These are phyloP conservation scores for Stegostoma tigrinum DNA, from an alignment of 2,113 vertebrate species.

Conservation along the genomic window DNA sequence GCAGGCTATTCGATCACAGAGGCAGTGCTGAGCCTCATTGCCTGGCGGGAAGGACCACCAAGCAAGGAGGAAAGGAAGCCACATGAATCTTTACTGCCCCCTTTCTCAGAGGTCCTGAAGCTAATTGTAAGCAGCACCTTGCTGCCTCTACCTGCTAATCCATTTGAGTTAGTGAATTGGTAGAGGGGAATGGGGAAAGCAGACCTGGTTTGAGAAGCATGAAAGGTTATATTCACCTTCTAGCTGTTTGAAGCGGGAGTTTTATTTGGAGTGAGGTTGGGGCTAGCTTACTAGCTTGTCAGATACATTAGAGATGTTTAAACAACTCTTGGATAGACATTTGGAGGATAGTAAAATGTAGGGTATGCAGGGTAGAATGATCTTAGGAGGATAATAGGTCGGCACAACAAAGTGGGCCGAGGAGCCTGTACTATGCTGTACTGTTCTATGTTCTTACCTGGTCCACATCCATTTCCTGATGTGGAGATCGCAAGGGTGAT, in stretches of 20 bases:
- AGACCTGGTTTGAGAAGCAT: too few species aligned
- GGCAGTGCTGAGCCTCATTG: not conserved
- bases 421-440: too few species aligned
- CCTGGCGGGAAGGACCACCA: too few species aligned
- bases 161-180: too few species aligned
- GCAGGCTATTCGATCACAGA: not conserved
- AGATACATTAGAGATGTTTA: too few species aligned
- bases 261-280: not conserved
- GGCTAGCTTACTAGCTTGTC: too few species aligned
- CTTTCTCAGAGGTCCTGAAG: not conserved
- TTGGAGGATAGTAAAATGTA: too few species aligned
- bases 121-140: not conserved
- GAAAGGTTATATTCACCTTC: not conserved
- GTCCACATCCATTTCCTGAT: not conserved
- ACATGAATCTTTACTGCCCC: not conserved
- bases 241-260: not conserved
- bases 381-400: too few species aligned
- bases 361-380: too few species aligned
- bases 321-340: too few species aligned
- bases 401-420: too few species aligned
- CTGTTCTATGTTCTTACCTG: not conserved
- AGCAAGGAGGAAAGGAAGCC: not conserved
- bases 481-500: not conserved
- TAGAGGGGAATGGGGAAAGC: too few species aligned
- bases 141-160: not conserved